Base-by-base conservation (phyloP, 1,140 invertebrate genomes). In the Planococcus citri region DNA sequence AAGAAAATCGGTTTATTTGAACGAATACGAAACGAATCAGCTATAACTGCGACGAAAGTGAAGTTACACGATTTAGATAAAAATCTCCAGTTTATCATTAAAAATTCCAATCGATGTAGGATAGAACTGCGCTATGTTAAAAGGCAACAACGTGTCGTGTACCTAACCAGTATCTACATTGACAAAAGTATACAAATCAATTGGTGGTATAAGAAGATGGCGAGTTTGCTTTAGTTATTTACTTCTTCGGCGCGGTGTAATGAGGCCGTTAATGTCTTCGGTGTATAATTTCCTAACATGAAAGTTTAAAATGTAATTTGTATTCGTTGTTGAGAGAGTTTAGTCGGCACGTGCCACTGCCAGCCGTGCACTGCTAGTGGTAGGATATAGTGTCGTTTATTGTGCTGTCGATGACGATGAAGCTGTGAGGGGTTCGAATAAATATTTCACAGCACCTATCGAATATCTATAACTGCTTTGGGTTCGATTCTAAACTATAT, bases 241-340 rank as follows among this genome's bases (percentile, higher is more conserved):
- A 51, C n/a, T 51, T 20, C 41, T 51, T 51, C 17, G 33, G 14
- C n/a, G 29, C 41, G 6, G 41, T 51, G 41, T 51, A 51, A 51
- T 51, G 41, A 51, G 41, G 12, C 41, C 41, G 41, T 51, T 51
- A 17, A 51, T 51, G 41, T 51, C n/a, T 51, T 51, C 6, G 41
- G 41, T 51, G 17, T 51, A 51, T 51, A 51, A 51, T 51, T 51
- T 51, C 41, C n/a, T 51, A 51, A 51, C 41, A 51, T 20, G 12
- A 51, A 51, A 51, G 41, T 51, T 51, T 51, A 14, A 51, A 51
- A 51, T 51, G 41, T 51, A 51, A 51, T 51, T 51, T 51, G 41
- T 51, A 51, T 51, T 51, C 41, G 41, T 17, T 20, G 41, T 51
- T 20, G 41, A 51, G 12, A 51, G 41, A 6, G 3, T n/a, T 51